Percentiles rank a stretch among this genome's conserved stretches.
Evolutionary conservation across 1,140 invertebrate species (phyloP).

Genomic region (Helicoverpa armigera): DNA sequence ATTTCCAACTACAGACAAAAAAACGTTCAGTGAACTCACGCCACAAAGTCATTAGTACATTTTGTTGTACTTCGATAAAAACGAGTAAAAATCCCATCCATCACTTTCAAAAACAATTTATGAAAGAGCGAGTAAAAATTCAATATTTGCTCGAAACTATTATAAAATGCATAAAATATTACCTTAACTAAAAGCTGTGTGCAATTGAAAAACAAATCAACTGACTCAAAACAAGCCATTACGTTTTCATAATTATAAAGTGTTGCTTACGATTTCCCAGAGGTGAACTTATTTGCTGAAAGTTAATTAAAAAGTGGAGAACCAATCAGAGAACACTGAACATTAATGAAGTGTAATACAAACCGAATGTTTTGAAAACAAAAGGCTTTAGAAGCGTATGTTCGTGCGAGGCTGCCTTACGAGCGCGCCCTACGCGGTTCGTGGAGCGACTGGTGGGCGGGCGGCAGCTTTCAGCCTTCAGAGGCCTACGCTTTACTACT

Average conservation of each 20-base stretch:
- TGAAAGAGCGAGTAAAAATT: not conserved
- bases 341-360: slow-evolving; percentile 32
- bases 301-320: slow-evolving; percentile 7
- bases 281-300: too few species aligned
- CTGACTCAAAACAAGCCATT: not conserved
- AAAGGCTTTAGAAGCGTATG: not conserved
- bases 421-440: slow-evolving; percentile 65
- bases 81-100: slow-evolving; percentile 14
- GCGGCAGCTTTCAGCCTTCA: slow-evolving; percentile 61
- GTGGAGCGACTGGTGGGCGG: slow-evolving; percentile 74
- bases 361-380: slow-evolving; percentile 40
- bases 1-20: not conserved
- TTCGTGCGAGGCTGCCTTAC: slow-evolving; percentile 34
- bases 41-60: slow-evolving; percentile 9
- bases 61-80: not conserved
- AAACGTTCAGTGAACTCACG: not conserved
- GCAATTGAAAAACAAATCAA: too few species aligned
- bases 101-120: not conserved
- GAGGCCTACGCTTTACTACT: slow-evolving; percentile 37
- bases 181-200: not conserved
- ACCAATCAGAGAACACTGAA: slow-evolving; percentile 5
- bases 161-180: not conserved
- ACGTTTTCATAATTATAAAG: not conserved
- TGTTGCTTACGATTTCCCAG: not conserved
- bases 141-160: not conserved